Evolutionary conservation across 1,140 invertebrate species (phyloP).

Genomic region (Pristionchus pacificus): DNA sequence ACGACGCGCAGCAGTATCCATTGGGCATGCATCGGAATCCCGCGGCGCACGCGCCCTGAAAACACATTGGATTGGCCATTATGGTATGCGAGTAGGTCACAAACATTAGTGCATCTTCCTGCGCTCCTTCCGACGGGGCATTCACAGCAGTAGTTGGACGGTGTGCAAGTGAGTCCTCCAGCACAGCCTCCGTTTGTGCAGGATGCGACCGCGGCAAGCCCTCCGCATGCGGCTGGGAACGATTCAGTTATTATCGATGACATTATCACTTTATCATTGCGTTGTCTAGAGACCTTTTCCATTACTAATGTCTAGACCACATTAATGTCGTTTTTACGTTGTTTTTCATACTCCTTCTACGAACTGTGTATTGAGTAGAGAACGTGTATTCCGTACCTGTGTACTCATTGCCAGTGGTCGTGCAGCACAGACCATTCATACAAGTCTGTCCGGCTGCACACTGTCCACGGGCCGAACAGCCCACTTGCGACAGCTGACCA

Average conservation of each 20-base stretch:
- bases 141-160: slow-evolving; percentile 45
- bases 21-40: slow-evolving; percentile 39
- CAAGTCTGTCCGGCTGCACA: slow-evolving; percentile 33
- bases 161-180: slow-evolving; percentile 30
- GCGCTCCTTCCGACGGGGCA: slow-evolving; percentile 38
- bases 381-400: slow-evolving; percentile 6
- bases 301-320: too few species aligned
- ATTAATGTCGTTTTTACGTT: too few species aligned
- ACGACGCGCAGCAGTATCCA: slow-evolving; percentile 44
- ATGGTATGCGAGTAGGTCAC: slow-evolving; percentile 4
- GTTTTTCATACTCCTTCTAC: slow-evolving; percentile 1
- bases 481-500: slow-evolving; percentile 29
- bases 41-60: slow-evolving; percentile 32
- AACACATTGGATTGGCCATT: slow-evolving; percentile 1
- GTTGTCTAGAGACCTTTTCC: too few species aligned
- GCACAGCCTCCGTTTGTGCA: slow-evolving; percentile 30
- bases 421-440: slow-evolving; percentile 46
- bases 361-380: not conserved
- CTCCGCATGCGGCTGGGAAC: slow-evolving; percentile 41
- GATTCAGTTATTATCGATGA: not conserved
- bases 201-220: slow-evolving; percentile 31
- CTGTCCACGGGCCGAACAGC: slow-evolving; percentile 28
- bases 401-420: slow-evolving; percentile 34
- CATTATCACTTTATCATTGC: too few species aligned
- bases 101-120: slow-evolving; percentile 39